A percentile compares a stretch with the other conserved stretches of the same genome.
Conservation (phyloP, 2,797 vertebrate species). For the Crotalus adamanteus region DNA sequence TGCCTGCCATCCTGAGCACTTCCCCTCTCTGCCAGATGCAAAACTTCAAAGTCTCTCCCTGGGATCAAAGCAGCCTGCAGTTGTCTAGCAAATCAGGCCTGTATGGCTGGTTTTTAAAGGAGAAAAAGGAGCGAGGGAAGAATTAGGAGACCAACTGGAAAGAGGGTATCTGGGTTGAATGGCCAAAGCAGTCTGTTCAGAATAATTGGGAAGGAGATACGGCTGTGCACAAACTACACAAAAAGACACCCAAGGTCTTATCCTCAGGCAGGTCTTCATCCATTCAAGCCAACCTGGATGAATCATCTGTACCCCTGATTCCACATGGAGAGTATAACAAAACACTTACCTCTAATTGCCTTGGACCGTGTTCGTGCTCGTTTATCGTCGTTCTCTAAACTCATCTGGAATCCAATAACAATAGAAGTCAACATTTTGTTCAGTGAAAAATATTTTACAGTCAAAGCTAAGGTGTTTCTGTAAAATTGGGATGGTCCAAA, state of each 20-base stretch:
- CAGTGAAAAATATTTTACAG: constrained; percentile 17
- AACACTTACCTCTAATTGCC: constrained; percentile 87
- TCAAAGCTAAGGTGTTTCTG: constrained; percentile 17
- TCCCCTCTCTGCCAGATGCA: constrained; percentile 47
- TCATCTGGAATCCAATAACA: constrained; percentile 82
- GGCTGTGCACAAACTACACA: background rate
- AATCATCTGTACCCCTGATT: background rate
- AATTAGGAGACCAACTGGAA: background rate
- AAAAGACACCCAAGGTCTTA: background rate
- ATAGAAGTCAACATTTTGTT: constrained; percentile 13
- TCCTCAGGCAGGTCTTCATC: background rate
- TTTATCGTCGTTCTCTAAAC: constrained; percentile 89
- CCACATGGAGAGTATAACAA: background rate
- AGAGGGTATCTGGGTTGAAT: background rate
- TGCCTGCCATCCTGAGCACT: constrained; percentile 31
- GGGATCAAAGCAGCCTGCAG: constrained; percentile 63
- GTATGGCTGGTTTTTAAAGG: background rate
- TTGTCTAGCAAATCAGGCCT: constrained; percentile 46
- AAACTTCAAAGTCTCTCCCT: constrained; percentile 50
- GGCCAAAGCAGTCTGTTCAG: background rate
- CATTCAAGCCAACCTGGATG: background rate
- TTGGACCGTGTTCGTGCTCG: constrained; percentile 91
- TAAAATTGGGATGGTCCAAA: constrained; percentile 2
- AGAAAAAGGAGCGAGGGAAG: background rate
- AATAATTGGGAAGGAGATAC: background rate